Conservation (phyloP, 2,113 vertebrate species). For the Crypturellus undulatus region DNA sequence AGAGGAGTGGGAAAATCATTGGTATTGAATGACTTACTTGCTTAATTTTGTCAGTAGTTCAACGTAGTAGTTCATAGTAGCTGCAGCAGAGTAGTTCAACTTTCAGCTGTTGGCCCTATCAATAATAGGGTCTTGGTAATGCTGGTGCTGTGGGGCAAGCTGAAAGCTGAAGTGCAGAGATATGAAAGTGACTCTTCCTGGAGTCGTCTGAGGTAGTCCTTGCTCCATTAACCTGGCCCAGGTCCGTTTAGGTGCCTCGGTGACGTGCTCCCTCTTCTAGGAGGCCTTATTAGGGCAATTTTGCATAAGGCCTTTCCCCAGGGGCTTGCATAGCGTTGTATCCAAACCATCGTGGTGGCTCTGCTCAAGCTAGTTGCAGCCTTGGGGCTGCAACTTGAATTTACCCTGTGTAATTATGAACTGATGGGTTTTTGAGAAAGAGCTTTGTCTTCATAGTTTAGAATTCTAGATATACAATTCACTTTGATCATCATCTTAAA, state of each 20-base stretch:
- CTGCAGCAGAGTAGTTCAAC: neutral
- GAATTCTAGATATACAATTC: constrained; percentile 7
- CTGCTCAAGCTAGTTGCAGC: neutral
- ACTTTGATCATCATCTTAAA: constrained; percentile 3
- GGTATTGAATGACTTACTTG: neutral
- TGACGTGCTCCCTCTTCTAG: neutral
- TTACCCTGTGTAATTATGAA: neutral
- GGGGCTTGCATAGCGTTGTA: neutral
- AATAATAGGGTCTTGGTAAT: neutral
- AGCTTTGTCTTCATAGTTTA: neutral
- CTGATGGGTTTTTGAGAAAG: neutral
- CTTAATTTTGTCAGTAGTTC: neutral
- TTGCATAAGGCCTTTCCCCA: neutral
- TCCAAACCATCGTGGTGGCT: neutral
- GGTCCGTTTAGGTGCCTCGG: neutral
- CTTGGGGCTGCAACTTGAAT: neutral
- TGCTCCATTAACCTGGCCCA: neutral
- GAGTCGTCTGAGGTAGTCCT: neutral
- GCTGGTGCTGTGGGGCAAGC: too few species aligned
- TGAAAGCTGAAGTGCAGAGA: neutral
- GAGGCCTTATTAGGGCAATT: rapidly evolving
- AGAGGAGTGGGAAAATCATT: neutral
- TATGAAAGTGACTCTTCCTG: neutral
- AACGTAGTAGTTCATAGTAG: too few species aligned
- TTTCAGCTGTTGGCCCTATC: neutral